Conservation (phyloP, 53 echinoderm and acorn worm species). For the Apostichopus leukothele region DNA sequence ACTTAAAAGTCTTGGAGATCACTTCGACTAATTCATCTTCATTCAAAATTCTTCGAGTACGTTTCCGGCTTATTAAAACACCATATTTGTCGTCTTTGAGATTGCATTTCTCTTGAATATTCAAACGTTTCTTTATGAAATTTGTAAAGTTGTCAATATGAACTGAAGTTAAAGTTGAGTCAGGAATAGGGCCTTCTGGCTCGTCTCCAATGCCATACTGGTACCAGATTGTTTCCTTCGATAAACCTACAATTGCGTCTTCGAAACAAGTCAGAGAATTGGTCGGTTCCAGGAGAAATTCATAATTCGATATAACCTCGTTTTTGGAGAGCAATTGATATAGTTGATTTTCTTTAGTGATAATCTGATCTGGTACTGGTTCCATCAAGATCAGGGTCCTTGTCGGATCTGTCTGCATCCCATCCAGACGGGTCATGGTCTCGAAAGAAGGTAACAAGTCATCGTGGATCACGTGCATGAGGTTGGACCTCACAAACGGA, state of each 20-base stretch:
- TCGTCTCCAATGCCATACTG: slow-evolving; percentile 2
- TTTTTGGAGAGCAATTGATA: background rate
- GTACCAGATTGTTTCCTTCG: background rate
- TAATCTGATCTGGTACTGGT: background rate
- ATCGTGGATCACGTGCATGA: slow-evolving; percentile 19
- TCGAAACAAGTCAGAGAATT: slow-evolving; percentile 5
- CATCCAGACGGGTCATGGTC: background rate
- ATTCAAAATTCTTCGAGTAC: background rate
- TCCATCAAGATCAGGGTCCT: background rate
- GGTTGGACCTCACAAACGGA: background rate
- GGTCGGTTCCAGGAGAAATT: background rate
- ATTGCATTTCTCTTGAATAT: background rate
- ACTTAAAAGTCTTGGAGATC: background rate
- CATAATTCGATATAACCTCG: background rate
- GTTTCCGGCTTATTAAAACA: background rate
- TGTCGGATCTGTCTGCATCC: background rate
- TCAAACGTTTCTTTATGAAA: background rate
- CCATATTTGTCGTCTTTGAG: background rate
- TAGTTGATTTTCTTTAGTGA: background rate
- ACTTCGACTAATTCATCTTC: background rate
- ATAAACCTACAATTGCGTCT: slow-evolving; percentile 2
- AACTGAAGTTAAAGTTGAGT: background rate
- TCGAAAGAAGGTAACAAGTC: slow-evolving; percentile 8
- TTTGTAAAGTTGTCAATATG: background rate
- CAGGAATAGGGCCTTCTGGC: background rate